Evolutionary conservation across 2,888 invertebrate species (phyloP).

Genomic region (Stramonita haemastoma): DNA sequence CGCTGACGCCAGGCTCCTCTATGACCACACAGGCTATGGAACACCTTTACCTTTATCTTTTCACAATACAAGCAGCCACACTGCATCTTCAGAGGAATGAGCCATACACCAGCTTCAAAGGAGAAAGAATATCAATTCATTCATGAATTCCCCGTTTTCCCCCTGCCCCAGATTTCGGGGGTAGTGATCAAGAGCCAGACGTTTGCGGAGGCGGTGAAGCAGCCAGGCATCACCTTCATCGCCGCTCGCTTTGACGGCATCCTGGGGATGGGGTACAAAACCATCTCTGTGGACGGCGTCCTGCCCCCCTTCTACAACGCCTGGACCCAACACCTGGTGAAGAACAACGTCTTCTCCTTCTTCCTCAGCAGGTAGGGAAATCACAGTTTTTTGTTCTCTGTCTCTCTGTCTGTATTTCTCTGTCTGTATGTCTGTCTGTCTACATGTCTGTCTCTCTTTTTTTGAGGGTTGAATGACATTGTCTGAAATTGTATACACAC

Average conservation of each 20-base stretch:
- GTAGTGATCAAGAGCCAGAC: slow-evolving; percentile 87
- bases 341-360: slow-evolving; percentile 92
- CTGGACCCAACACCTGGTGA: slow-evolving; percentile 85
- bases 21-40: no score
- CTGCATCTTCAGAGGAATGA: no score
- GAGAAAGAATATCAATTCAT: background rate
- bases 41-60: no score
- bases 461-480: background rate
- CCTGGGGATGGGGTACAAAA: slow-evolving; percentile 93
- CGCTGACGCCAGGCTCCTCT: no score
- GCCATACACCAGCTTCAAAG: no score
- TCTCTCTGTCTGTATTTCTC: no score
- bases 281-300: slow-evolving; percentile 94
- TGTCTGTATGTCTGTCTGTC: no score
- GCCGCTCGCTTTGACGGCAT: slow-evolving; percentile 99
- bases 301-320: slow-evolving; percentile 94
- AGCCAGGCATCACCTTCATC: slow-evolving; percentile 96
- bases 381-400: background rate
- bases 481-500: no score
- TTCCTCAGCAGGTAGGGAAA: slow-evolving; percentile 87
- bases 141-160: background rate
- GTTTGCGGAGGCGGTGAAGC: slow-evolving; percentile 96
- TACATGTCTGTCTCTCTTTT: background rate
- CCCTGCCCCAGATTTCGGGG: slow-evolving; percentile 84
- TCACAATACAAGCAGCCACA: no score